Base-by-base conservation (phyloP, 2,797 vertebrate species). In the Tragelaphus oryx region DNA sequence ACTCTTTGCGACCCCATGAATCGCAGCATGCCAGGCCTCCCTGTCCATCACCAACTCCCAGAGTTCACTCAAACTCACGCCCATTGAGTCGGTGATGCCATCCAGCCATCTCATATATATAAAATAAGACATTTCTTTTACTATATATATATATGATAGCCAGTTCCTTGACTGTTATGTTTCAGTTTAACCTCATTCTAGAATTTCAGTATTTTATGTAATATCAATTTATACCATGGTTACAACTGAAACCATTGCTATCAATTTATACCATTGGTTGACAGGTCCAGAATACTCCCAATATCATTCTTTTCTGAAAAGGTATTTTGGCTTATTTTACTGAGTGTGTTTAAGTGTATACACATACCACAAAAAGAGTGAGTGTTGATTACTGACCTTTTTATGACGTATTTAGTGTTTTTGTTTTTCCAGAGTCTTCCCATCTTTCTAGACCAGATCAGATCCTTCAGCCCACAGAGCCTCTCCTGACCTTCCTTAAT, bases 381-480 rank as follows among this genome's bases (percentile, higher is more conserved):
- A 80, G 20, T 33, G 18, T 13, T 30, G 17, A 33, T 76, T 26
- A 16, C 2, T 85, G n/a, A 33, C 4, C 50, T 82, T 78, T 95
- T 79, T 26, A 50, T 37, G 9, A 50, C 22, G 20, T 50, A 65
- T 44, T 91, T 87, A 11, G n/a, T 37, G 11, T 59, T 87, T 79
- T 46, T 17, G 4, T 89, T 22, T 79, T 89, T 74, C 26, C 30
- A 81, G 14, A 84, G 24, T 88, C 46, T 94, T 85, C 20, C 50
- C 20, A 30, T 50, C 9, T 93, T 60, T 78, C 50, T 60, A 80
- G 55, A 41, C 14, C 33, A 84, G 41, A 28, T 68, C 5, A 18
- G 22, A 30, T 18, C 41, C 81, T 44, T 2, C 1, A 24, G 20
- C 7, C 11, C 30, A 22, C 24, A 9, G 50, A 48, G 30, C 8